Evolutionary conservation across 2,113 vertebrate species (phyloP).

Genomic region (Heterochromis multidens): DNA sequence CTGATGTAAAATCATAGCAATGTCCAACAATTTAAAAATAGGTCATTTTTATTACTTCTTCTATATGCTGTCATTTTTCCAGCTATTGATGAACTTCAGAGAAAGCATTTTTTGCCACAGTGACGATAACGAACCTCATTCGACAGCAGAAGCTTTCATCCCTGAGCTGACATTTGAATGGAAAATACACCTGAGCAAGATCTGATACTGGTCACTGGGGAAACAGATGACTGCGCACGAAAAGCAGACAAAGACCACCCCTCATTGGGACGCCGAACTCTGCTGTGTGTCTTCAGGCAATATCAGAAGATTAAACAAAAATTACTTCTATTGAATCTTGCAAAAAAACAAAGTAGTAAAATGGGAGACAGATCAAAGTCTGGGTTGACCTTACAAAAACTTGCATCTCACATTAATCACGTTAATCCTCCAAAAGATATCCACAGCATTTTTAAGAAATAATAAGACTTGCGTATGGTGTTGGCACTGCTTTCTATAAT

Average conservation of each 20-base stretch:
- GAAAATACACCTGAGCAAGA: neutral
- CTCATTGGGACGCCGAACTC: slow-evolving; percentile 11
- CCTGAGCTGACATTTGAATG: slow-evolving; percentile 1
- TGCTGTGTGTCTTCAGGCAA: slow-evolving; percentile 26
- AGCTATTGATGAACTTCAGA: slow-evolving; percentile 1
- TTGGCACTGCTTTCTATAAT: neutral
- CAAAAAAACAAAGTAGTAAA: neutral
- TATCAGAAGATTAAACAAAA: slow-evolving; percentile 41
- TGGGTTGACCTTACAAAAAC: slow-evolving; percentile 5
- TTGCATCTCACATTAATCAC: neutral
- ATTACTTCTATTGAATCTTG: neutral
- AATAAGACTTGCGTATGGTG: neutral
- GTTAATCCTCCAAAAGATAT: neutral
- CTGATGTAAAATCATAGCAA: neutral
- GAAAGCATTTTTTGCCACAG: neutral
- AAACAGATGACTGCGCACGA: slow-evolving; percentile 13
- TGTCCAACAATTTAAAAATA: neutral
- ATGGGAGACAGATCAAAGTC: slow-evolving; percentile 30
- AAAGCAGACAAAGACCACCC: slow-evolving; percentile 16
- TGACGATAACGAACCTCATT: neutral
- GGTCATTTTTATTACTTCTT: neutral
- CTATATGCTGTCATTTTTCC: neutral
- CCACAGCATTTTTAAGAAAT: neutral
- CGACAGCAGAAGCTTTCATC: neutral
- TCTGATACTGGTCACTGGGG: neutral